Percentiles rank a stretch among this genome's conserved stretches.
These are phyloP conservation scores for Saguinus midas DNA, from an alignment of 2,113 vertebrate species.

Conservation along the genomic window DNA sequence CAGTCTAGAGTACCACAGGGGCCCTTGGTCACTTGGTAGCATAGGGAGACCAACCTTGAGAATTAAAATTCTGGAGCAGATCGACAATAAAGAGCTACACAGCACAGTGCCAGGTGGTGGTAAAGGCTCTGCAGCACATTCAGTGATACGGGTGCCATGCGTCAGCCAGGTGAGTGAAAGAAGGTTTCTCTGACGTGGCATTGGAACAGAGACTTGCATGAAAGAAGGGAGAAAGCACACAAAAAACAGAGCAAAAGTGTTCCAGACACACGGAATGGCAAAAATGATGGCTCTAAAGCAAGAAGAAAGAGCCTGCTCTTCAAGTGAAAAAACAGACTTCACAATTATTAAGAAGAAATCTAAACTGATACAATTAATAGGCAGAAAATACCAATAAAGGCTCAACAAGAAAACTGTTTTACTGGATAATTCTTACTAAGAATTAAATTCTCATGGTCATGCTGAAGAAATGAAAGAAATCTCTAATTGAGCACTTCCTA, in stretches of 20 bases:
- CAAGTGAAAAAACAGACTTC: background rate
- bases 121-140: background rate
- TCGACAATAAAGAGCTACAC: background rate
- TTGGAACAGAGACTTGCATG: background rate
- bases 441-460: background rate
- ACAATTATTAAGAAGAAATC: background rate
- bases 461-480: background rate
- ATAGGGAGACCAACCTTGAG: background rate
- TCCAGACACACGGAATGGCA: background rate
- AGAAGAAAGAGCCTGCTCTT: background rate
- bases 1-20: background rate
- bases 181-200: background rate
- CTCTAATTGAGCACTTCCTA: background rate
- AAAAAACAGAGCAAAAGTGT: background rate
- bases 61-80: background rate
- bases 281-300: background rate
- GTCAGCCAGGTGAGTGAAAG: background rate
- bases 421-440: background rate
- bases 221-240: background rate
- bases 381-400: slow-evolving; percentile 6
- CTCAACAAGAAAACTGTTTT: background rate
- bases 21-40: background rate
- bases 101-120: background rate
- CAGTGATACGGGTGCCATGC: fast-evolving
- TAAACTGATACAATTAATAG: background rate